Base-by-base conservation (phyloP, 2,888 invertebrate genomes). In the Lacanobia oleracea region DNA sequence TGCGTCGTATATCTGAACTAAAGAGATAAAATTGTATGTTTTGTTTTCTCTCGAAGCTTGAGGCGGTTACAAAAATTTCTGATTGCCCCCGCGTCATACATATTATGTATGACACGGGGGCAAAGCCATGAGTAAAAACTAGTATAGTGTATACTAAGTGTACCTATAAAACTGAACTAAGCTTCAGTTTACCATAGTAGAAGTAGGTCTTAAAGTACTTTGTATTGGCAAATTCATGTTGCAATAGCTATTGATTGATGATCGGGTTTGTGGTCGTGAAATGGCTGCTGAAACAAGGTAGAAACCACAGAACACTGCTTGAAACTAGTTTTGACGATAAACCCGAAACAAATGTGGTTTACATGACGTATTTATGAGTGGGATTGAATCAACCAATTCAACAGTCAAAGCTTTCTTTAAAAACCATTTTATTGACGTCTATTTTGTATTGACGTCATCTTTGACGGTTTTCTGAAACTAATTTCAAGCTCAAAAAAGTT, bases 291-390 rank as follows among this genome's bases (percentile, higher is more conserved):
- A 45, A 62, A 67, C n/a, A 27, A 27, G 21, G 18, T 12, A 60
- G 43, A 53, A 64, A 77, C 79, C 66, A 56, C 65, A 75, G 27
- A 48, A 37, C 9, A 51, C 23, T 40, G 40, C 50, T 67, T 51
- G 45, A 40, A 69, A 50, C 23, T 33, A 45, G 56, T 60, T 66
- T 56, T n/a, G 43, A 66, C 4, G 33, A 53, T 64, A 63, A 48
- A 43, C 18, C 7, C 14, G 54, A 75, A 33, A 54, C 75, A 53
- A 67, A 53, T 50, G 14, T 65, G 12, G 48, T 56, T 71, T 48
- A 48, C n/a, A 50, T 50, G 21, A 67, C 51, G 37, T n/a, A 45
- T 68, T 69, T 62, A 62, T n/a, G 21, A 50, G 16, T 4, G 7
- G 27, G 21, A 59, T 59, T 45, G 50, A 51, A 59, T 74, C 48